Percentiles rank a stretch among this genome's conserved stretches.
Conservation (phyloP, 2,888 invertebrate genomes). For the Dascillus cervinus region DNA sequence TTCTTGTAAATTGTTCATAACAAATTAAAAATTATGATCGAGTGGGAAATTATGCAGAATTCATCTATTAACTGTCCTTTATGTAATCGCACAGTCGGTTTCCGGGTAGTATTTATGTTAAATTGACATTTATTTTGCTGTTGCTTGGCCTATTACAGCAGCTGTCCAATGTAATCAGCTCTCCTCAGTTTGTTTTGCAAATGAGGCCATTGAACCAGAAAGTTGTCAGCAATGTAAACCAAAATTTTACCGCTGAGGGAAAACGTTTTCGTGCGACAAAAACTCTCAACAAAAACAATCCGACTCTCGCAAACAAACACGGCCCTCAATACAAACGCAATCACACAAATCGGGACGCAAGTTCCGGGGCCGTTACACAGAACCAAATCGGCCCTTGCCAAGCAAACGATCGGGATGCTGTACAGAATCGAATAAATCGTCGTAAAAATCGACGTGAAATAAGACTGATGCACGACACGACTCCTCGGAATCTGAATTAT, state of each 20-base stretch:
- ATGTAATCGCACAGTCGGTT: no score
- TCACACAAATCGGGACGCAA: slow-evolving; percentile 83
- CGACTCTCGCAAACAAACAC: slow-evolving; percentile 57
- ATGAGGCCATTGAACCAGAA: slow-evolving; percentile 90
- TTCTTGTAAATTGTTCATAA: no score
- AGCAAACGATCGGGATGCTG: slow-evolving; percentile 61
- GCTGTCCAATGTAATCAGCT: slow-evolving; percentile 68
- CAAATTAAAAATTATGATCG: no score
- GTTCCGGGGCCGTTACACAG: slow-evolving; percentile 96
- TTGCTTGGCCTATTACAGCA: slow-evolving; percentile 56
- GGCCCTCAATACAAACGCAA: slow-evolving; percentile 66
- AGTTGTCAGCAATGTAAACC: slow-evolving; percentile 71
- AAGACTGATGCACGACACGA: slow-evolving; percentile 82
- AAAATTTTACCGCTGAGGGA: slow-evolving; percentile 87
- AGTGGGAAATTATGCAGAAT: no score
- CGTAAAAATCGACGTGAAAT: slow-evolving; percentile 67
- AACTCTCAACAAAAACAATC: slow-evolving; percentile 90
- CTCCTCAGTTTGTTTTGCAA: slow-evolving; percentile 59
- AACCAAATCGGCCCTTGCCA: slow-evolving; percentile 69
- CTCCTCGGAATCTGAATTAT: slow-evolving; percentile 69
- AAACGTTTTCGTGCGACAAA: slow-evolving; percentile 83
- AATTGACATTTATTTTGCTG: no score
- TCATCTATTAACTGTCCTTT: no score
- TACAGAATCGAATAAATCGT: slow-evolving; percentile 65
- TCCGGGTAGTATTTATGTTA: no score